Evolutionary conservation across 2,113 vertebrate species (phyloP).

Genomic region (Diadophis punctatus): DNA sequence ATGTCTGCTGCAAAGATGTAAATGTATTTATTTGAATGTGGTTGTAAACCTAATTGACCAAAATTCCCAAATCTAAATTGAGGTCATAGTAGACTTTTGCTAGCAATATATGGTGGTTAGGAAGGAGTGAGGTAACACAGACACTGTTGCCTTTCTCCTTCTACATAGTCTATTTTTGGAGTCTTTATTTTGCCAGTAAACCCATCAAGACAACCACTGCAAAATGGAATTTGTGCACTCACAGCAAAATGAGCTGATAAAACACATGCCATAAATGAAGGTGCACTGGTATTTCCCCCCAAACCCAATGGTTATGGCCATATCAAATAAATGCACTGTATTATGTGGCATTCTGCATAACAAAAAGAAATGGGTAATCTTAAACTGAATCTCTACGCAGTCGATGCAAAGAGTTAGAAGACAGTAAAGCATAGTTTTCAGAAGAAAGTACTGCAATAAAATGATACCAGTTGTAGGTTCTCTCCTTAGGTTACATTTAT

Average conservation of each 20-base stretch:
- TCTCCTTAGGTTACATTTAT: conserved; percentile 81
- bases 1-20: neutral
- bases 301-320: neutral
- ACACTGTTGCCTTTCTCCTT: neutral
- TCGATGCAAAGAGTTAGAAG: conserved; percentile 52
- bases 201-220: neutral
- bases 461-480: conserved; percentile 82
- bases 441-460: conserved; percentile 62
- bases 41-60: neutral
- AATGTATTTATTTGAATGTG: neutral
- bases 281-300: too few relatives aligned
- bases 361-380: conserved; percentile 55
- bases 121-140: neutral
- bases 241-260: neutral
- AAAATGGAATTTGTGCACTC: neutral
- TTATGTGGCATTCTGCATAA: conserved; percentile 56
- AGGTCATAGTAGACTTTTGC: neutral
- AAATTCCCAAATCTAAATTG: neutral
- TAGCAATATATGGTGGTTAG: neutral
- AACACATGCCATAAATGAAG: neutral
- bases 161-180: neutral
- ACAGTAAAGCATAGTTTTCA: conserved; percentile 60
- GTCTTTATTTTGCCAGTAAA: neutral
- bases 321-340: conserved; percentile 22
- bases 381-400: conserved; percentile 52